Evolutionary conservation across 2,888 invertebrate species (phyloP).

Genomic region (Acanthosepion pharaonis): DNA sequence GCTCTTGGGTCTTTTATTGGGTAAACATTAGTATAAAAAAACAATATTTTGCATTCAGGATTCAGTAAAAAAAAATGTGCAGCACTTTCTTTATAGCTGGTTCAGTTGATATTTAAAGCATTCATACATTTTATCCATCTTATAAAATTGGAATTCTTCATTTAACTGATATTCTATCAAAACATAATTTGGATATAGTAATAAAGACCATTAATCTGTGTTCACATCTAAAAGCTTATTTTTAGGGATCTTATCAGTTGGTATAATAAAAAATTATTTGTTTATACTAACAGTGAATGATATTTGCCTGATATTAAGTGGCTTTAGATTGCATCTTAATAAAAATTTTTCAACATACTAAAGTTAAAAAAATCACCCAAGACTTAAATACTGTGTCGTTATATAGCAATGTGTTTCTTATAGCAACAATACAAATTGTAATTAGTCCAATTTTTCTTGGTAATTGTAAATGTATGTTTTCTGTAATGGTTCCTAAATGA

Average conservation of each 20-base stretch:
- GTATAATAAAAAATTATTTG: neutral
- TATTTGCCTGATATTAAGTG: neutral
- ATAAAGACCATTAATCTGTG: neutral
- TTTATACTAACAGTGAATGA: neutral
- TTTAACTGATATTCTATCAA: neutral
- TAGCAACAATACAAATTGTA: neutral
- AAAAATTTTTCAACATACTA: neutral
- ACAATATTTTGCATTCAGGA: too few species aligned
- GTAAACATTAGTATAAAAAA: too few species aligned
- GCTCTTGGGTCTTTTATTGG: too few species aligned
- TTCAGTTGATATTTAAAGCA: too few species aligned
- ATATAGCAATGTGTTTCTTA: neutral
- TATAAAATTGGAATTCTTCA: neutral
- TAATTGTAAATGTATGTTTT: neutral
- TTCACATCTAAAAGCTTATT: neutral
- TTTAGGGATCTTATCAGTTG: neutral
- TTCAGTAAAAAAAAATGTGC: too few species aligned
- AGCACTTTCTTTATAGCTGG: too few species aligned
- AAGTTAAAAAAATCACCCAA: neutral
- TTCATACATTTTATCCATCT: neutral
- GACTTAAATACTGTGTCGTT: neutral
- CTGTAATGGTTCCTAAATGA: neutral
- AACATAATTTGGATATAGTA: neutral
- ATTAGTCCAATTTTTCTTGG: neutral
- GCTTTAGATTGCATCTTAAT: neutral